Conservation (phyloP, 2,888 invertebrate species). For the Chalcosyrphus nemorum region DNA sequence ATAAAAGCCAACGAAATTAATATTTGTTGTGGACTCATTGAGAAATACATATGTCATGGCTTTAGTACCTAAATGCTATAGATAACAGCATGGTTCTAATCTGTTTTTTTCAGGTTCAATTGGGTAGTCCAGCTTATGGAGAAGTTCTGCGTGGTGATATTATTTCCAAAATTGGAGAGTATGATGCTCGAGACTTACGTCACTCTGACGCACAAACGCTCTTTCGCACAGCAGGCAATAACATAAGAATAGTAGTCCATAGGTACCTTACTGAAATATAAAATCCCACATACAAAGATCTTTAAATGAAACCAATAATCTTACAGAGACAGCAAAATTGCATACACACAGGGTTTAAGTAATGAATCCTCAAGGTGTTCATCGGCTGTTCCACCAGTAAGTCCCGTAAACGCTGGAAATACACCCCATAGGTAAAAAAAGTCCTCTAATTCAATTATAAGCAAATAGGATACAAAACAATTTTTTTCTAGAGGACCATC, state of each 20-base stretch:
- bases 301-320: neutral
- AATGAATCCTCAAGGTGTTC: conserved; percentile 83
- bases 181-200: conserved; percentile 92
- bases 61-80: too few species aligned
- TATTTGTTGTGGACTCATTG: too few species aligned
- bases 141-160: conserved; percentile 94
- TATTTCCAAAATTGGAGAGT: conserved; percentile 94
- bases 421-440: conserved; percentile 64
- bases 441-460: too few species aligned
- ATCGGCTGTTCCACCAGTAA: conserved; percentile 80
- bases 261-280: too few species aligned
- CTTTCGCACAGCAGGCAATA: conserved; percentile 91
- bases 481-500: conserved; percentile 82
- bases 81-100: too few species aligned
- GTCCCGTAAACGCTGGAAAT: conserved; percentile 71
- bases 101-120: conserved; percentile 87
- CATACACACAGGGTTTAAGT: conserved; percentile 82
- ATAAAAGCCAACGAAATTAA: neutral
- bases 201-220: conserved; percentile 96
- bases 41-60: too few species aligned
- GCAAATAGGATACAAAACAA: too few species aligned
- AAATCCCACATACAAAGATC: neutral
- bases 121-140: conserved; percentile 92
- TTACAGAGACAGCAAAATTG: conserved; percentile 81
- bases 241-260: conserved; percentile 91